phyloP scores from a whole-genome alignment of 2,888 invertebrate genomes.

The Ennomos fuscantarius region DNA sequence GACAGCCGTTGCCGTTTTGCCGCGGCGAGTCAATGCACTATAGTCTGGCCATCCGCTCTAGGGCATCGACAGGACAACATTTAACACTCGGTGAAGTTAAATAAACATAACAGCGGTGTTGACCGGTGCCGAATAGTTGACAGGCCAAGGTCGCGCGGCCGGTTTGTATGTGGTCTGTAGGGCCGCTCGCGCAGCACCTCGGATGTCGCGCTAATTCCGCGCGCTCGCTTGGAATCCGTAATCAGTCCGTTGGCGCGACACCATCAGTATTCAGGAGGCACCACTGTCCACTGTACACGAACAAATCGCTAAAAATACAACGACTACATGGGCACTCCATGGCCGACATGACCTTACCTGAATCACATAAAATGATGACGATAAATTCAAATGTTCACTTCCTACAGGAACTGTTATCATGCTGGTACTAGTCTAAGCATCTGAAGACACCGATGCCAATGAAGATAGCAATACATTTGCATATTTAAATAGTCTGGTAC shows the following conservation, averaged over 20 bases:
- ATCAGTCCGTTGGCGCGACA: constrained; percentile 50
- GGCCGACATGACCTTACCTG: constrained; percentile 71
- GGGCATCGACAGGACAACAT: constrained; percentile 27
- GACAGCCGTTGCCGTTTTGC: constrained; percentile 29
- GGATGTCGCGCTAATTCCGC: constrained; percentile 80
- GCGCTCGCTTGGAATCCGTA: constrained; percentile 73
- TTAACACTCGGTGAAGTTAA: constrained; percentile 21
- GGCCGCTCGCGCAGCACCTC: constrained; percentile 60
- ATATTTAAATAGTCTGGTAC: constrained; percentile 34
- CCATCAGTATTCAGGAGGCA: constrained; percentile 75
- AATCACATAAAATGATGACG: constrained; percentile 66
- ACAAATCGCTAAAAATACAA: constrained; percentile 81
- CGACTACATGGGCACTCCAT: constrained; percentile 73
- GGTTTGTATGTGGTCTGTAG: constrained; percentile 15
- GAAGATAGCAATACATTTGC: constrained; percentile 34
- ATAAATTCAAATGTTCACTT: constrained; percentile 57
- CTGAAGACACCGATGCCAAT: constrained; percentile 38
- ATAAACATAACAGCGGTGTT: constrained; percentile 23
- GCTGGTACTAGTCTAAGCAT: constrained; percentile 30
- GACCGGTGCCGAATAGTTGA: constrained; percentile 28
- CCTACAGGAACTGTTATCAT: constrained; percentile 50
- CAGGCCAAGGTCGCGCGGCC: constrained; percentile 26
- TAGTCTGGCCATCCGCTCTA: constrained; percentile 10
- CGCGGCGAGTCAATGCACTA: constrained; percentile 40
- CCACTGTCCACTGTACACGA: constrained; percentile 51